Base-by-base conservation (phyloP, 2,797 vertebrate species). In the Etheostoma perlongum region DNA sequence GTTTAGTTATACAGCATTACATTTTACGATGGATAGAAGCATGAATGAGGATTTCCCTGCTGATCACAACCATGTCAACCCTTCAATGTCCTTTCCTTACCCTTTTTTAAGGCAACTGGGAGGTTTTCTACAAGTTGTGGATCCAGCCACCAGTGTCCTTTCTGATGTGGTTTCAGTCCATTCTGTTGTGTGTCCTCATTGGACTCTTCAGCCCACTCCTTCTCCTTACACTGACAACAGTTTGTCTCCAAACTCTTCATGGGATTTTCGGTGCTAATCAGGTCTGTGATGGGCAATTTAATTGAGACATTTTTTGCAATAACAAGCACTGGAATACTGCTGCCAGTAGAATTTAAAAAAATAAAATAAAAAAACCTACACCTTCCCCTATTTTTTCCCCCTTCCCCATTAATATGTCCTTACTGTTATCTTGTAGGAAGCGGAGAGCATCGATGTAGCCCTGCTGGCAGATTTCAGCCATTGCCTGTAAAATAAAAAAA, bases 371-470 rank as follows among this genome's bases (percentile, higher is more conserved):
- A 5, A 5, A 6, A 30, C 30, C 30, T 23, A 23, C 30, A 30
- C 30, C 30, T 36, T 36, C 36, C 36, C 9, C 33, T 9, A 36
- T 36, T 30, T 30, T 27, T 30, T 30, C 30, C 30, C 30, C 33
- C 36, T 40, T 40, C 9, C 10, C 36, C 36, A 40, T 40, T 40
- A 40, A 40, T 11, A 13, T 42, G 5, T 61, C 12, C 96, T 12
- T 92, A 98, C 96, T 93, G 5, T 94, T 96, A 68, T 95, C 88
- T 68, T 92, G 94, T 79, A 97, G 87, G 92, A 96, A 97, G 47
- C 93, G 91, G 27, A 95, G 86, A 2, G 96, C 90, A 0, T 98
- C 97, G 48, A 87, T 80, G 80, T 97, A 98, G 64, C 97, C 97
- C 15, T 89, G 95, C 47, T 96, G 88, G 85, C 96, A 98, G 69